Conservation (phyloP, 2,113 vertebrate species). For the Colinus virginianus region DNA sequence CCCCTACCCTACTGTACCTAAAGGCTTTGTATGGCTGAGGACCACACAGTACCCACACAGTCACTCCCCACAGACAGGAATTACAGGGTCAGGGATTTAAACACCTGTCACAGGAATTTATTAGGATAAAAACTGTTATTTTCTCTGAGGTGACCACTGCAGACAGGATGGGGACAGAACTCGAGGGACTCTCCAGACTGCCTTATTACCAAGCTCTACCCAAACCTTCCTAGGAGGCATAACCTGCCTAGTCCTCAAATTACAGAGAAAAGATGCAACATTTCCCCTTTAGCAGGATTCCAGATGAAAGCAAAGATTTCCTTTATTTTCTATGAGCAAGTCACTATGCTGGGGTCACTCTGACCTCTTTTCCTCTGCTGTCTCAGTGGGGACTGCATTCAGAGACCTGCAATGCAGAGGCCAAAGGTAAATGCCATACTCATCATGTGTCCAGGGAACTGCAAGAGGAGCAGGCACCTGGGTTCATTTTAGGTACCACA, state of each 20-base stretch:
- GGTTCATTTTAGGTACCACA: background rate
- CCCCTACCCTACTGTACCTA: background rate
- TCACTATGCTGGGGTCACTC: background rate
- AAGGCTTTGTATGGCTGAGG: background rate
- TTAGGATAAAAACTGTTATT: background rate
- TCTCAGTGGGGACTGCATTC: background rate
- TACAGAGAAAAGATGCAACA: background rate
- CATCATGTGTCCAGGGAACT: fast-evolving
- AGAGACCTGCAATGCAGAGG: background rate
- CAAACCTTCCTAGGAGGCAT: background rate
- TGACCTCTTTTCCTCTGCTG: background rate
- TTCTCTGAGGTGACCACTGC: background rate
- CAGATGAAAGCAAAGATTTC: conserved; percentile 10
- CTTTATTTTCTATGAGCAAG: background rate
- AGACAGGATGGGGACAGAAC: background rate
- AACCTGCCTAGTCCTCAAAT: background rate
- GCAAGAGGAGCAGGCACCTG: fast-evolving
- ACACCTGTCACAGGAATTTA: background rate
- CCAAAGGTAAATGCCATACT: background rate
- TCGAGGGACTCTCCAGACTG: background rate
- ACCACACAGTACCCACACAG: background rate
- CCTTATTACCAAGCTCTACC: background rate
- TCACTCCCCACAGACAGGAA: background rate
- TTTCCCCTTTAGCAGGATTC: background rate
- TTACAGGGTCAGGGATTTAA: background rate